These are phyloP conservation scores for Allophyes oxyacanthae DNA, from an alignment of 2,888 invertebrate genomes.

Conservation along the genomic window DNA sequence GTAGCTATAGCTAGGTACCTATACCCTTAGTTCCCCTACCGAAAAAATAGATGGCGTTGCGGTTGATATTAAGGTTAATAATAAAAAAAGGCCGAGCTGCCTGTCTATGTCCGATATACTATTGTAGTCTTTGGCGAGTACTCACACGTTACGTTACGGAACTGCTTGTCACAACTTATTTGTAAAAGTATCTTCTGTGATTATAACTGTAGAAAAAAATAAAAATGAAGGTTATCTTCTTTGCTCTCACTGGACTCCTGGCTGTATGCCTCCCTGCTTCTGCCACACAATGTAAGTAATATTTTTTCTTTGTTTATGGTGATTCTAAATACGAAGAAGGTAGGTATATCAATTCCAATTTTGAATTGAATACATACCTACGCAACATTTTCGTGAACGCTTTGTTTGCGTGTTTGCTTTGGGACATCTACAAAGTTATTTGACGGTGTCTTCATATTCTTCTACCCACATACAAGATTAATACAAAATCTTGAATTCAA, in stretches of 20 bases:
- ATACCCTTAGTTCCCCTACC: too few relatives aligned
- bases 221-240: constrained; percentile 89
- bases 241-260: constrained; percentile 84
- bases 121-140: constrained; percentile 80
- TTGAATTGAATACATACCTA: neutral
- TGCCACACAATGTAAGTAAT: constrained; percentile 92
- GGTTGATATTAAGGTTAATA: too few relatives aligned
- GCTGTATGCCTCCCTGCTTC: constrained; percentile 85
- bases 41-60: too few relatives aligned
- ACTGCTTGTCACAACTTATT: constrained; percentile 57
- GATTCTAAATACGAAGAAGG: constrained; percentile 16
- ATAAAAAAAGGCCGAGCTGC: too few relatives aligned
- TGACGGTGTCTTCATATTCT: too few relatives aligned
- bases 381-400: too few relatives aligned
- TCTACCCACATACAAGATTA: too few relatives aligned
- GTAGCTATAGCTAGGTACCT: too few relatives aligned
- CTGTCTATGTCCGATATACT: too few relatives aligned
- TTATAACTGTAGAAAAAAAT: constrained; percentile 72
- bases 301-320: constrained; percentile 53
- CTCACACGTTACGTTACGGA: constrained; percentile 63
- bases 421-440: too few relatives aligned
- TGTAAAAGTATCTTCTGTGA: constrained; percentile 88
- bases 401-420: neutral
- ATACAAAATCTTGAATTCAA: too few relatives aligned
- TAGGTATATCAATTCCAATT: constrained; percentile 1